These are phyloP conservation scores for Myanophis thanlyinensis DNA, from an alignment of 2,113 vertebrate genomes.

Conservation along the genomic window DNA sequence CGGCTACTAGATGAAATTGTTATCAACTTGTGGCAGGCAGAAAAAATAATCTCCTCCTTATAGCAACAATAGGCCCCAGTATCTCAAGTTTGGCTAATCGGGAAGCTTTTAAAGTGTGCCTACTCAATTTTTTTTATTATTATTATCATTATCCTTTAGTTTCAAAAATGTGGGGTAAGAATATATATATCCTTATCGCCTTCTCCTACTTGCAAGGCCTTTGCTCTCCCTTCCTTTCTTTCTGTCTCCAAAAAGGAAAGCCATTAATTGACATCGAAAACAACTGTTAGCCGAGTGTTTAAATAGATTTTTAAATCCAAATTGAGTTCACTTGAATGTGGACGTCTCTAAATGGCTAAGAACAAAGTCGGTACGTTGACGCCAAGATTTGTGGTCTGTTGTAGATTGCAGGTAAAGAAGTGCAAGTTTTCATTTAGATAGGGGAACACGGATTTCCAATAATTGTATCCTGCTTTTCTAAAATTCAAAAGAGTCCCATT, in stretches of 20 bases:
- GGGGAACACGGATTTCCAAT: background rate
- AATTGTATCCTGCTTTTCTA: background rate
- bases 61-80: conserved; percentile 33
- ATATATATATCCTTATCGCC: conserved; percentile 49
- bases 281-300: background rate
- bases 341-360: background rate
- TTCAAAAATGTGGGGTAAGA: conserved; percentile 47
- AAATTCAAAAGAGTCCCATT: background rate
- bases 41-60: conserved; percentile 54
- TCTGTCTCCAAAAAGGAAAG: conserved; percentile 29
- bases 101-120: conserved; percentile 52
- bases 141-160: conserved; percentile 53
- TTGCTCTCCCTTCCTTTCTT: background rate
- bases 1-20: conserved; percentile 38
- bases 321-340: conserved; percentile 33
- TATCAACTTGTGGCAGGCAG: conserved; percentile 59
- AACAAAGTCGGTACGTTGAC: too few relatives aligned
- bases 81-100: conserved; percentile 61
- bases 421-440: background rate
- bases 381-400: background rate
- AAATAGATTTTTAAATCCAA: conserved; percentile 28
- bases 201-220: background rate
- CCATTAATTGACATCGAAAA: conserved; percentile 43
- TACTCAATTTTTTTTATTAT: conserved; percentile 28
- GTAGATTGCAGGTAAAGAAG: background rate